phyloP scores from a whole-genome alignment of 2,888 invertebrate species.

The Tiliacea citrago region DNA sequence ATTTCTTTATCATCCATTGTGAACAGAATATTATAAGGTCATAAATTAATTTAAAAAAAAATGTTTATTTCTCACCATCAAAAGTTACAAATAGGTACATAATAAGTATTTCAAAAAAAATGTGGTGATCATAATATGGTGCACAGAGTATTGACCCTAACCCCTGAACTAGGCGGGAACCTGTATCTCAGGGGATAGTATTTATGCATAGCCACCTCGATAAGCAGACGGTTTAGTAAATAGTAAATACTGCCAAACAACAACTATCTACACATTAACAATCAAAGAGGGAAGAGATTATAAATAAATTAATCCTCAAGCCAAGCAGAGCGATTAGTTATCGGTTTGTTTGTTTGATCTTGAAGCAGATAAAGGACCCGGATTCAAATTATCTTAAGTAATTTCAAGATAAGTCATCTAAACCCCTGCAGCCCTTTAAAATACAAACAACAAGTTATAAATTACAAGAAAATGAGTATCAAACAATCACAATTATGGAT shows the following conservation, averaged over 20 bases:
- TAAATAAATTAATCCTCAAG: neutral
- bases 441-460: neutral
- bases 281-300: neutral
- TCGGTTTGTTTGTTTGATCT: neutral
- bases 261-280: neutral
- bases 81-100: too few relatives aligned
- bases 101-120: too few relatives aligned
- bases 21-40: neutral
- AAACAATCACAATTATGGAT: neutral
- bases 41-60: too few relatives aligned
- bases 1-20: neutral
- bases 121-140: too few relatives aligned
- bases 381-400: neutral
- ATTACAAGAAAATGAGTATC: neutral
- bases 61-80: too few relatives aligned
- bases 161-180: too few relatives aligned
- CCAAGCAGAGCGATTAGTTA: neutral
- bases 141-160: too few relatives aligned
- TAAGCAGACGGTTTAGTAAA: neutral
- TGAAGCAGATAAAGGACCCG: neutral
- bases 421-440: neutral
- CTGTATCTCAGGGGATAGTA: too few relatives aligned
- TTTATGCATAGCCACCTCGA: neutral
- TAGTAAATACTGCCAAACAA: neutral
- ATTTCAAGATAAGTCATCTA: slow-evolving; percentile 10